phyloP scores from a whole-genome alignment of 2,113 vertebrate genomes.

The Philantomba maxwellii region DNA sequence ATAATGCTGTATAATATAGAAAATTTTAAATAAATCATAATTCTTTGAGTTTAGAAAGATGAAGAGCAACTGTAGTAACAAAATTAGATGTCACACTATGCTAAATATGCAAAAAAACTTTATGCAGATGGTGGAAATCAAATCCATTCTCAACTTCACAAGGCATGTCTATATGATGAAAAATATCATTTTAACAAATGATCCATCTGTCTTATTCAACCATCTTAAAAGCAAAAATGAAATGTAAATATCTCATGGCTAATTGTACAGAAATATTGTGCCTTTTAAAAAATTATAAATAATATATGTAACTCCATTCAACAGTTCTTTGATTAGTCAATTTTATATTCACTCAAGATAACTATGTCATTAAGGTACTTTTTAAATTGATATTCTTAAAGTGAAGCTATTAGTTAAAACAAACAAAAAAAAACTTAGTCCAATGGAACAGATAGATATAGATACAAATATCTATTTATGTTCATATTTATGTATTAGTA shows the following conservation, averaged over 20 bases:
- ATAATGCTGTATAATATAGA: not conserved
- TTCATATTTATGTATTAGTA: not conserved
- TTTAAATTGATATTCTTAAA: not conserved
- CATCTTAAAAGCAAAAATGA: conserved; percentile 29
- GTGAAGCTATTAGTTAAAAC: not conserved
- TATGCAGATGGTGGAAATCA: conserved; percentile 66
- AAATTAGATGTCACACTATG: conserved; percentile 56
- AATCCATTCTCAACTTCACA: conserved; percentile 60
- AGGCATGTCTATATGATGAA: conserved; percentile 54
- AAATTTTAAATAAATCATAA: conserved; percentile 41
- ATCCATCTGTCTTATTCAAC: conserved; percentile 44
- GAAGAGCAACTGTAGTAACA: conserved; percentile 47
- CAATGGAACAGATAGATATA: not conserved
- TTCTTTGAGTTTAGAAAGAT: conserved; percentile 49
- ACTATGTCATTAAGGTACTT: not conserved
- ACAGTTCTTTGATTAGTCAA: not conserved
- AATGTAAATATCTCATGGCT: conserved; percentile 29
- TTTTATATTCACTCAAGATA: not conserved
- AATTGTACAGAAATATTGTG: not conserved
- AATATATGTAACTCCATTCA: not conserved
- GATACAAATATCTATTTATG: not conserved
- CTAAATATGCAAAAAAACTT: conserved; percentile 55
- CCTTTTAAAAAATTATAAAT: not conserved
- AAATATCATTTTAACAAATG: conserved; percentile 56
- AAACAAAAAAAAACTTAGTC: not conserved